phyloP scores from a whole-genome alignment of 2,797 vertebrate genomes.

The Dryobates pubescens region DNA sequence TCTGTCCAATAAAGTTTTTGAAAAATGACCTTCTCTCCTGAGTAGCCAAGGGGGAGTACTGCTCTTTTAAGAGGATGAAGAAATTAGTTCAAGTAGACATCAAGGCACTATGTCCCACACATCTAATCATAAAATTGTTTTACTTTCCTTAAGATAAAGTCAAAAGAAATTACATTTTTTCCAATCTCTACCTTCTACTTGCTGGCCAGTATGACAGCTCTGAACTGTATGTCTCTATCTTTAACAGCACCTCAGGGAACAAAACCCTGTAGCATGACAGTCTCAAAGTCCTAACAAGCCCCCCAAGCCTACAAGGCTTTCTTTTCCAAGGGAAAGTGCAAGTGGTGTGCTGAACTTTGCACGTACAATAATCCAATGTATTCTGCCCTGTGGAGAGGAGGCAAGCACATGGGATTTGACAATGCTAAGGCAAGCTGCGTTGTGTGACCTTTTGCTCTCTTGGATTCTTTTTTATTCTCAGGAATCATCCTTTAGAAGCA shows the following conservation, averaged over 20 bases:
- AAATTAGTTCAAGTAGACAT: slow-evolving; percentile 76
- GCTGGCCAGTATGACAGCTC: slow-evolving; percentile 72
- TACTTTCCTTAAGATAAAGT: slow-evolving; percentile 75
- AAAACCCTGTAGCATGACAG: slow-evolving; percentile 66
- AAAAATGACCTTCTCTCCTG: slow-evolving; percentile 74
- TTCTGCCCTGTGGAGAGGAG: slow-evolving; percentile 73
- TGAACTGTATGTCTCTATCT: slow-evolving; percentile 65
- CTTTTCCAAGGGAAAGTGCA: slow-evolving; percentile 66
- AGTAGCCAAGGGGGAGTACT: slow-evolving; percentile 71
- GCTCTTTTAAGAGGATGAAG: slow-evolving; percentile 74
- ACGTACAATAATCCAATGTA: slow-evolving; percentile 60
- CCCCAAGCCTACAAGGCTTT: slow-evolving; percentile 65
- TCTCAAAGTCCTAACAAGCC: slow-evolving; percentile 67
- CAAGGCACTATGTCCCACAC: slow-evolving; percentile 73
- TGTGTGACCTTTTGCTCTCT: slow-evolving; percentile 68
- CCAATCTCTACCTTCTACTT: slow-evolving; percentile 67
- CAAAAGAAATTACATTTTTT: slow-evolving; percentile 75
- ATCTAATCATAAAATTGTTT: slow-evolving; percentile 71
- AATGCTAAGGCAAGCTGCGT: slow-evolving; percentile 50
- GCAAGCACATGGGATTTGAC: slow-evolving; percentile 77
- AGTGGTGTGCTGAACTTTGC: slow-evolving; percentile 74
- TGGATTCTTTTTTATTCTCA: slow-evolving; percentile 6
- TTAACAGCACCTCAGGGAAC: slow-evolving; percentile 64
- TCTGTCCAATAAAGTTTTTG: slow-evolving; percentile 63
- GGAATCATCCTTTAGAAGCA: slow-evolving; percentile 22